Evolutionary conservation across 2,797 vertebrate species (phyloP).

Genomic region (Chelonia mydas): DNA sequence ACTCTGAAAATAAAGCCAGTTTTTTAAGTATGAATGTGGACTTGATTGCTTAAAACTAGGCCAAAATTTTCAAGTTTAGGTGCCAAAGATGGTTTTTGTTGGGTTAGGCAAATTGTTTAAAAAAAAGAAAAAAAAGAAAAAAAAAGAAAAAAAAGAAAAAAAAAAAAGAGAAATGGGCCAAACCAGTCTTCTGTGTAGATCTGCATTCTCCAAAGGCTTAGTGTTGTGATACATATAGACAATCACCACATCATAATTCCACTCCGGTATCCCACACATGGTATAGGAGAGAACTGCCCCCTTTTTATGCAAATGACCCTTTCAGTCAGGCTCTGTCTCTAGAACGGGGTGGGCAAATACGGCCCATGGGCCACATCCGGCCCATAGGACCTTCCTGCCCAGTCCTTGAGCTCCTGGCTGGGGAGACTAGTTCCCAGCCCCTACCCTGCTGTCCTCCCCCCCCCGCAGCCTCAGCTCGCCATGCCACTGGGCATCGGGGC

Average conservation of each 20-base stretch:
- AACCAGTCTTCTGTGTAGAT: background rate
- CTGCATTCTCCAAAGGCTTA: background rate
- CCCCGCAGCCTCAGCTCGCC: too few species aligned
- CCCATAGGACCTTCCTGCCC: too few species aligned
- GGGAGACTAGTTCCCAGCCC: too few species aligned
- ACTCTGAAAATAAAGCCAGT: background rate
- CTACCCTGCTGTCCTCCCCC: too few species aligned
- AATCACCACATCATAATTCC: background rate
- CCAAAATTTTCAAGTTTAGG: background rate
- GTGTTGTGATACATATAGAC: too few species aligned
- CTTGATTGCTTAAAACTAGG: background rate
- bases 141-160: rapidly evolving
- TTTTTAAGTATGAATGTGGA: background rate
- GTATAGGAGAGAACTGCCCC: background rate
- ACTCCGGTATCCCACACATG: background rate
- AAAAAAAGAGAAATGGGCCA: background rate
- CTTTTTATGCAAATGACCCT: background rate
- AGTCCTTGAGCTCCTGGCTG: too few species aligned
- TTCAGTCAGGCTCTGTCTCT: background rate
- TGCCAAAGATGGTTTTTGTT: background rate
- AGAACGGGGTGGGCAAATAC: too few species aligned
- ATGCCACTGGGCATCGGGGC: too few species aligned
- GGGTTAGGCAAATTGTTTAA: background rate
- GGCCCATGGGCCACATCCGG: too few species aligned
- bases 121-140: too few species aligned